A percentile compares a stretch with the other conserved stretches of the same genome.
Conservation (phyloP, 1,140 invertebrate genomes). For the Bombus waltoni region DNA sequence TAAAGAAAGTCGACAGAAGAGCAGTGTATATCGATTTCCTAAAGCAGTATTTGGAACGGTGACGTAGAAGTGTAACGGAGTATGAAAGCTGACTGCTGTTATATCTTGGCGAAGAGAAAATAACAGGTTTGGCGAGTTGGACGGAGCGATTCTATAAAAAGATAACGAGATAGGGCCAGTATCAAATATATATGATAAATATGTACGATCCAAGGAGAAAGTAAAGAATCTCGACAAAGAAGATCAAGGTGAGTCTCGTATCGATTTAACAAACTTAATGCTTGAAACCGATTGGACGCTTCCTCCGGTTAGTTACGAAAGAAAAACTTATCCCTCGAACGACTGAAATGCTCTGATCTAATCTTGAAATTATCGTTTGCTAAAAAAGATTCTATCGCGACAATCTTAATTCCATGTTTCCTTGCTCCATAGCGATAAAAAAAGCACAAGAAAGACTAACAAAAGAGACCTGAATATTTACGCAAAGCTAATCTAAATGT, state of each 20-base stretch:
- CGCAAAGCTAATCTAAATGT: not conserved
- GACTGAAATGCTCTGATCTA: not conserved
- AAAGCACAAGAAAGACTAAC: too few species aligned
- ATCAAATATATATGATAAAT: not conserved
- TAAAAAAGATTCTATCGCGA: not conserved
- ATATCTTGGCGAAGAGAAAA: not conserved
- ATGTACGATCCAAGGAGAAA: not conserved
- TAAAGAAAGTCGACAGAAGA: not conserved
- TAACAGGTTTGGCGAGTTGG: not conserved
- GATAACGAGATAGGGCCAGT: not conserved
- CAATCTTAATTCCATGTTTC: not conserved
- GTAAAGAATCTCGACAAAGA: not conserved
- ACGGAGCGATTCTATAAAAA: not conserved
- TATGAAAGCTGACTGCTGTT: not conserved
- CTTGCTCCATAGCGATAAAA: not conserved
- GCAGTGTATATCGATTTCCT: not conserved
- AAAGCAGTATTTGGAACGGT: not conserved
- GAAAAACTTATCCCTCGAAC: not conserved
- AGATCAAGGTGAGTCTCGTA: not conserved
- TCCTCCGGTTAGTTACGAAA: not conserved
- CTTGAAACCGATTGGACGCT: not conserved
- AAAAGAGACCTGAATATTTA: too few species aligned
- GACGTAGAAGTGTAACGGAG: not conserved
- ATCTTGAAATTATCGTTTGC: not conserved
- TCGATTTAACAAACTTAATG: not conserved